Evolutionary conservation across 2,888 invertebrate species (phyloP), one percentile per base, ranked within the genome.

Genomic region (Drosophila picticornis): DNA sequence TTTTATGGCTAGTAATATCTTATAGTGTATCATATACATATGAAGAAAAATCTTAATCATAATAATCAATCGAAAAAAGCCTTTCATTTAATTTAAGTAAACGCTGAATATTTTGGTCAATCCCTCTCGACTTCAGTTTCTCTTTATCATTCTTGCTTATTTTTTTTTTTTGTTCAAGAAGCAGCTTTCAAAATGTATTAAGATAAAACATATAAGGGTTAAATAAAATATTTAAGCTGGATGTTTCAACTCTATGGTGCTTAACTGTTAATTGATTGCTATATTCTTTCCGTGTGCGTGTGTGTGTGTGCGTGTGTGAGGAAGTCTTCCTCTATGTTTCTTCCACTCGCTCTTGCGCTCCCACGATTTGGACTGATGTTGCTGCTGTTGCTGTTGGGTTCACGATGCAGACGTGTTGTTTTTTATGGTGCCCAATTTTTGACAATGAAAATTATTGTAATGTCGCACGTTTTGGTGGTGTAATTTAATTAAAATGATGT

Each of bases 401-500:
- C 48, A 29, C 57, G 70, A 82, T 59, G 78, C 80, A 85, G 88
- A 88, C 90, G 90, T 90, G 85, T 90, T 73, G 73, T 85, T 90
- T 82, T 90, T 86, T 89, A 88, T 88, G 81, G 63, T 88, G 80
- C 57, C 70, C 85, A 73, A 80, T 77, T 88, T 88, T 83, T 86
- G 90, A 90, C 91, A 89, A 91, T 86, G 88, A 84, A 90, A 91
- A 88, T 86, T 83, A 88, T 90, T 80, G 76, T 79, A 75, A 78
- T 80, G 81, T 85, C 83, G 78, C 85, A 85, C 85, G 86, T 90
- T 80, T 90, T 83, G 83, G 84, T 85, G 74, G 75, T 88, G 86
- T 91, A 85, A 91, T 91, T 90, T 90, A 85, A 91, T 89, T 90
- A 90, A 88, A 91, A 80, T 66, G 78, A 91, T 90, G 88, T 90